These are phyloP conservation scores for Harpalus rubripes DNA, from an alignment of 2,888 invertebrate genomes.

Conservation along the genomic window DNA sequence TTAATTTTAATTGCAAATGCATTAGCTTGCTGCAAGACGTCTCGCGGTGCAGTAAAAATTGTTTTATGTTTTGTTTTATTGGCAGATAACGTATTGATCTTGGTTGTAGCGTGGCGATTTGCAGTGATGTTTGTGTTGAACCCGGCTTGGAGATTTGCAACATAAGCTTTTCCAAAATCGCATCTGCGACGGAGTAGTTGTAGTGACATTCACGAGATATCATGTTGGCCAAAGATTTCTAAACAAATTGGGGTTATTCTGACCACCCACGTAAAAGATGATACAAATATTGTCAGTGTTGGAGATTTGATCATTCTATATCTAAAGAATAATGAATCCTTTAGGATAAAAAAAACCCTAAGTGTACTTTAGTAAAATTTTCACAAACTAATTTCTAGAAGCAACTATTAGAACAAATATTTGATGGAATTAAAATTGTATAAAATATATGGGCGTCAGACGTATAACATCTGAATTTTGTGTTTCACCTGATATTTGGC, in stretches of 20 bases:
- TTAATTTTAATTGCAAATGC: neutral
- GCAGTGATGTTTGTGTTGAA: constrained; percentile 18
- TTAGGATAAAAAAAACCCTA: too few relatives aligned
- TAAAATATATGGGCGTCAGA: too few relatives aligned
- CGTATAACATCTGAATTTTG: too few relatives aligned
- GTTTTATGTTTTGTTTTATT: constrained; percentile 36
- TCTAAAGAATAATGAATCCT: too few relatives aligned
- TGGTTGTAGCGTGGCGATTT: constrained; percentile 31
- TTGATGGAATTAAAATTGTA: too few relatives aligned
- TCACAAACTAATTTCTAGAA: too few relatives aligned
- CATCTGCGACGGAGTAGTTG: constrained; percentile 26
- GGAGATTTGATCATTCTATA: too few relatives aligned
- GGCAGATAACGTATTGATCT: constrained; percentile 3
- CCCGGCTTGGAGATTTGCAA: constrained; percentile 37
- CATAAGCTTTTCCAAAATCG: constrained; percentile 44
- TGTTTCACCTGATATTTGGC: too few relatives aligned
- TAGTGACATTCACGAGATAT: constrained; percentile 23
- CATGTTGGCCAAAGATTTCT: constrained; percentile 29
- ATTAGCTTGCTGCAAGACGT: constrained; percentile 2
- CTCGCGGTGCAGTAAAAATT: constrained; percentile 22
- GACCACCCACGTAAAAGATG: neutral
- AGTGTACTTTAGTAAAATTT: too few relatives aligned
- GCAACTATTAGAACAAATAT: too few relatives aligned
- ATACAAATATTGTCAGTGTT: too few relatives aligned
- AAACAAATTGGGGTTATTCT: constrained; percentile 33